Conservation (phyloP, 2,113 vertebrate genomes). For the Salvator merianae region DNA sequence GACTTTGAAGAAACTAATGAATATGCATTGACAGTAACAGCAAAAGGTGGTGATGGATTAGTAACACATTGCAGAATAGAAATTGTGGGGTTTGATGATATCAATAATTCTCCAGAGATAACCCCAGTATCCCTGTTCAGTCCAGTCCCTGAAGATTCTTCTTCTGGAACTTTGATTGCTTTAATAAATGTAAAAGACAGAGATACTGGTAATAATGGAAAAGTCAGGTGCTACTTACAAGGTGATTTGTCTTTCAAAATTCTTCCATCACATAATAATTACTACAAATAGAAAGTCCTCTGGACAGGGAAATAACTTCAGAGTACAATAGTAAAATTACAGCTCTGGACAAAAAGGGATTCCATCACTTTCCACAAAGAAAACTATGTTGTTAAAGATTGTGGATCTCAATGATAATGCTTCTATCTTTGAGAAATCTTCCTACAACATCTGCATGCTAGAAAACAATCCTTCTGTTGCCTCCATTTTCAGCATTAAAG, state of each 20-base stretch:
- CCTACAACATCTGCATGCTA: not conserved
- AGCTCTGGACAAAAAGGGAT: not conserved
- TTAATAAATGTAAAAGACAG: constrained; percentile 57
- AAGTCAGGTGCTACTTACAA: constrained; percentile 49
- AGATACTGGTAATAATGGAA: constrained; percentile 62
- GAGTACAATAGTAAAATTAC: constrained; percentile 5
- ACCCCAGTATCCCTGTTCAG: constrained; percentile 59
- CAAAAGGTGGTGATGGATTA: constrained; percentile 72
- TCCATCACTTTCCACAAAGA: not conserved
- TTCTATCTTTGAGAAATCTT: not conserved
- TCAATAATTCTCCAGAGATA: constrained; percentile 73
- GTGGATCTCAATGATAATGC: constrained; percentile 13
- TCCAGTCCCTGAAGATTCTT: constrained; percentile 49
- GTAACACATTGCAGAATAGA: constrained; percentile 70
- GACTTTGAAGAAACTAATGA: constrained; percentile 71
- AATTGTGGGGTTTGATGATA: constrained; percentile 71
- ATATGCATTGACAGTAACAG: constrained; percentile 72
- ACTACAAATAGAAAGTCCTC: not conserved
- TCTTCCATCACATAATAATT: constrained; percentile 52
- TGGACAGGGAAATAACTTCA: not conserved
- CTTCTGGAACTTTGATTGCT: constrained; percentile 52
- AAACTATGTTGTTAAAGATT: not conserved
- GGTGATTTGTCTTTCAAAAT: constrained; percentile 53
- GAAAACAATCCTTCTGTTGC: constrained; percentile 5
- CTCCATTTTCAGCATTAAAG: constrained; percentile 37